phyloP scores from a whole-genome alignment of 2,888 invertebrate genomes.

The Latrodectus hesperus region DNA sequence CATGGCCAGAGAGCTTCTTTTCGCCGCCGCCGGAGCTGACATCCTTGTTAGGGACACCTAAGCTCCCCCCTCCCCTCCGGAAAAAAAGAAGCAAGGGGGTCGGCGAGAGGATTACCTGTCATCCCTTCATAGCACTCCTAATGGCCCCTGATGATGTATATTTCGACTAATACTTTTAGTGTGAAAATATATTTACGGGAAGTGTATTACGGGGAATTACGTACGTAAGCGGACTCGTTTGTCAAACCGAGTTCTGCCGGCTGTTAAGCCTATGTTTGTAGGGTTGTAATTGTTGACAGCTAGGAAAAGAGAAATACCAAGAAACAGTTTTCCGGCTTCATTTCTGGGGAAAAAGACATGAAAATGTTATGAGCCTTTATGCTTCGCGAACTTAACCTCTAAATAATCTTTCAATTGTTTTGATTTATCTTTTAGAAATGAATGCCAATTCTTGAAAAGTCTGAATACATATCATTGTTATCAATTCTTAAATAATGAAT shows the following conservation, averaged over 20 bases:
- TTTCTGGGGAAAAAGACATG: too few species aligned
- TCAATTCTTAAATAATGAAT: too few species aligned
- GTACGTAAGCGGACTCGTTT: background rate
- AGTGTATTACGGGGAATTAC: background rate
- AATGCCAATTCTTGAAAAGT: too few species aligned
- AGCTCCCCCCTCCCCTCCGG: background rate
- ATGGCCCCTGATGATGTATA: slow-evolving; percentile 46
- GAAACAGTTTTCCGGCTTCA: too few species aligned
- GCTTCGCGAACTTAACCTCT: too few species aligned
- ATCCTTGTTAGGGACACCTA: background rate
- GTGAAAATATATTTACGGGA: background rate
- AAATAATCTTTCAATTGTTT: too few species aligned
- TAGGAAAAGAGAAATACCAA: too few species aligned
- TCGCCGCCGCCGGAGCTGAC: background rate
- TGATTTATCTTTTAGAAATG: too few species aligned
- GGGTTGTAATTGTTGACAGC: too few species aligned
- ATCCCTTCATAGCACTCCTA: slow-evolving; percentile 25
- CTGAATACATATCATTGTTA: too few species aligned
- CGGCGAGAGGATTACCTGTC: slow-evolving; percentile 22
- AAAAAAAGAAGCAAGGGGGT: background rate
- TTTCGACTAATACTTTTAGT: slow-evolving; percentile 9
- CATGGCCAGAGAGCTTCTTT: slow-evolving; percentile 10
- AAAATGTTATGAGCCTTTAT: too few species aligned
- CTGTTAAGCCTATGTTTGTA: too few species aligned
- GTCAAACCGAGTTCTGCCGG: background rate